Conservation (phyloP, 2,888 invertebrate species). For the Rhimphoctona megacephalus region DNA sequence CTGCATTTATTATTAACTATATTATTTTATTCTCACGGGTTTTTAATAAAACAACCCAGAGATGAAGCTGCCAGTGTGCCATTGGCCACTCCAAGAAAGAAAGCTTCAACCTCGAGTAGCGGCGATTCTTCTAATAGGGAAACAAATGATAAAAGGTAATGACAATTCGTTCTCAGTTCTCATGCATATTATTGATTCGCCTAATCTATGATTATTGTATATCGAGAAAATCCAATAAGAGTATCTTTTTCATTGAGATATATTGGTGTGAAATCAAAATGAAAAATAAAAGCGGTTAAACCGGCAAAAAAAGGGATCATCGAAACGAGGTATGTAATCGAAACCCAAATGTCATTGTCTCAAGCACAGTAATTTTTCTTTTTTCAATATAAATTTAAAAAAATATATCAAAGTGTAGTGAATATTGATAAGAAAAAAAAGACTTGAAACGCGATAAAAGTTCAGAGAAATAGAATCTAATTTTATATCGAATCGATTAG, state of each 20-base stretch:
- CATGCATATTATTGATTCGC: slow-evolving; percentile 30
- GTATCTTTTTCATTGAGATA: slow-evolving; percentile 6
- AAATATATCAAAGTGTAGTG: too few species aligned
- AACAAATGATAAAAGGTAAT: slow-evolving; percentile 25
- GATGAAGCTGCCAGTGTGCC: slow-evolving; percentile 11
- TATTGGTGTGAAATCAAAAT: neutral
- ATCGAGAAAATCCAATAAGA: slow-evolving; percentile 21
- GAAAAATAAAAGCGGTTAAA: neutral
- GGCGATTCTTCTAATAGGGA: slow-evolving; percentile 11
- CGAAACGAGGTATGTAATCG: neutral
- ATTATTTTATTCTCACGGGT: slow-evolving; percentile 13
- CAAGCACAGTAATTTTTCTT: too few species aligned
- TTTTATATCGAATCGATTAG: too few species aligned
- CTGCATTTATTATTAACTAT: slow-evolving; percentile 5
- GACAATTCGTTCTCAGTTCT: slow-evolving; percentile 23
- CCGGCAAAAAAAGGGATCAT: neutral
- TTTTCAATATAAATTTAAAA: too few species aligned
- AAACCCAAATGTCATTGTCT: neutral
- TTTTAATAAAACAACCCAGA: slow-evolving; percentile 22
- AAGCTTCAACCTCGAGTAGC: slow-evolving; percentile 6
- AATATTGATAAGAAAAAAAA: too few species aligned
- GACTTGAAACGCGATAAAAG: too few species aligned
- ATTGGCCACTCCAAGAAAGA: neutral
- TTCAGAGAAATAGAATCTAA: too few species aligned
- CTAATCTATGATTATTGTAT: slow-evolving; percentile 18